Base-by-base conservation (phyloP, 2,888 invertebrate species). In the Entomobrya multifasciata region DNA sequence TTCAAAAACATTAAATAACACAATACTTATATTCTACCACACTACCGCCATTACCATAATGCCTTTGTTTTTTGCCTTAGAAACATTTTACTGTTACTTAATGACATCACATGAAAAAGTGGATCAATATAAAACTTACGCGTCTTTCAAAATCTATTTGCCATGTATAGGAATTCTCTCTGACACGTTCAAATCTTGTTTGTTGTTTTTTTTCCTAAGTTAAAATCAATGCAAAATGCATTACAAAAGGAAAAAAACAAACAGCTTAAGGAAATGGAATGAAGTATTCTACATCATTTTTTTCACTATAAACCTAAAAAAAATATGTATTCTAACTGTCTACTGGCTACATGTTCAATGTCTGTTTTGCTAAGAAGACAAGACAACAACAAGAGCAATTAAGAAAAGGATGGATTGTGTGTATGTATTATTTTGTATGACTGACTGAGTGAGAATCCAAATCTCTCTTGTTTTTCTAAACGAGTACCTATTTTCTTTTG, bases 161-260 rank as follows among this genome's bases (percentile, higher is more conserved):
- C 60, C 60, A 10, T 25, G 8, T 8, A 36, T n/a, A n/a, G n/a
- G n/a, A n/a, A n/a, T 6, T 36, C 8, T 36, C 36, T 8, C 36
- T 36, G 36, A 36, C 36, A 36, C 36, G 36, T 8, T 36, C 36
- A n/a, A 13, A 10, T 60, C 27, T 30, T 8, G 30, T 25, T 60
- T 25, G 5, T 30, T 25, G n/a, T 25, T 25, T 17, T 57, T 60
- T 60, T 47, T 36, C 62, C 49, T 82, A 82, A 82, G 47, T 82
- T 74, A 62, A 82, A 82, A 82, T 82, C 82, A 82, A 82, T 82
- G 74, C 41, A 82, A 74, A 82, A 78, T 62, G 60, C 78, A 78
- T 78, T 78, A 78, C 60, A 25, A 17, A 70, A 70, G 20, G 27
- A 74, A 27, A 30, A 4, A 52, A 13, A 49, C 49, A 4, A n/a